These are phyloP conservation scores for Burhinus bistriatus DNA, from an alignment of 2,113 vertebrate species.

Conservation along the genomic window DNA sequence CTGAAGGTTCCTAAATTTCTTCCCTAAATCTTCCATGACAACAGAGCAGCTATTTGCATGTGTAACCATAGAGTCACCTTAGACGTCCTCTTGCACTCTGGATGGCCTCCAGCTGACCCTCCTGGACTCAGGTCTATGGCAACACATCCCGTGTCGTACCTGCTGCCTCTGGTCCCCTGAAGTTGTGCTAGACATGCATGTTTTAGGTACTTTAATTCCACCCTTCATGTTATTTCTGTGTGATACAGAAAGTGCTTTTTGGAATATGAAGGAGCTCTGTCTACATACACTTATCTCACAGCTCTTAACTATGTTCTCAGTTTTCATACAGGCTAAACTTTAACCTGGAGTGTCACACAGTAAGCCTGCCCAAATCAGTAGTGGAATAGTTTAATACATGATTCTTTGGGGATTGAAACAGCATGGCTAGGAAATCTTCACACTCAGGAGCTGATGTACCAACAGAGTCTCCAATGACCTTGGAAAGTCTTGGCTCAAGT, in stretches of 20 bases:
- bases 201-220: background rate
- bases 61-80: background rate
- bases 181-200: background rate
- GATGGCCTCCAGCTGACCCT: background rate
- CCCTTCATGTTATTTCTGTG: background rate
- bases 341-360: background rate
- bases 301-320: background rate
- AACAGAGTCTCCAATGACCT: background rate
- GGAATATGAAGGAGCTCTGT: background rate
- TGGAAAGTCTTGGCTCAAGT: background rate
- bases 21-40: background rate
- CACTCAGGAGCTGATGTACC: background rate
- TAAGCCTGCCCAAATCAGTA: background rate
- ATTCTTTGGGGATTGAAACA: background rate
- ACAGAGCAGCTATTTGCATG: background rate
- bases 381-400: background rate
- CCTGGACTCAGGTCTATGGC: background rate
- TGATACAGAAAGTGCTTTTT: background rate
- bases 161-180: background rate
- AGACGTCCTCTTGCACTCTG: background rate
- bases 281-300: background rate
- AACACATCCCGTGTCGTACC: rapidly evolving
- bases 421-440: background rate
- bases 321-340: background rate
- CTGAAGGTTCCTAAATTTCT: background rate